phyloP scores from a whole-genome alignment of 2,888 invertebrate species.

The Mimumesa dahlbomi region DNA sequence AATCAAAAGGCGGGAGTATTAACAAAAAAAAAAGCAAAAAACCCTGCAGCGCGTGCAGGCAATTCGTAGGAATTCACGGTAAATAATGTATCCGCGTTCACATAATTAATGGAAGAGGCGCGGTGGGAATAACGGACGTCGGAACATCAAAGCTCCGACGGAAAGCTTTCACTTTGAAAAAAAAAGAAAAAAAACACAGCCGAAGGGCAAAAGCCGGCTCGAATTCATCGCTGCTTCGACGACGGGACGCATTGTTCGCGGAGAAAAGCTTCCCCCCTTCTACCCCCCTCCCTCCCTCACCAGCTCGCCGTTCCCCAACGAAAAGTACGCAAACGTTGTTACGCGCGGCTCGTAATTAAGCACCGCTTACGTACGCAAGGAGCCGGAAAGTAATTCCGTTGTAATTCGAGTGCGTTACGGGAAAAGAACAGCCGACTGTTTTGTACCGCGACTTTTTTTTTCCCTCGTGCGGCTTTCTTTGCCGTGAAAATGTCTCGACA shows the following conservation, averaged over 20 bases:
- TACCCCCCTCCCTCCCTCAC: too few relatives aligned
- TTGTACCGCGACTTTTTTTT: too few relatives aligned
- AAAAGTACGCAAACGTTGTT: constrained; percentile 14
- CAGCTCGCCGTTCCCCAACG: too few relatives aligned
- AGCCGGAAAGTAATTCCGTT: neutral
- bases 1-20: too few relatives aligned
- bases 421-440: too few relatives aligned
- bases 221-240: neutral
- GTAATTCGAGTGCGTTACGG: too few relatives aligned
- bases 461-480: too few relatives aligned
- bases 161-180: too few relatives aligned
- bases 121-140: neutral
- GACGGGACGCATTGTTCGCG: constrained; percentile 3
- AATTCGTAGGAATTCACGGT: too few relatives aligned
- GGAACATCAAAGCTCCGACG: neutral
- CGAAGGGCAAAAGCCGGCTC: neutral
- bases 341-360: constrained; percentile 13
- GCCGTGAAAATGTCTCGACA: neutral
- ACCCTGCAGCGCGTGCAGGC: too few relatives aligned
- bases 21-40: too few relatives aligned
- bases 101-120: constrained; percentile 2
- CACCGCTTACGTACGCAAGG: constrained; percentile 1
- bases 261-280: constrained; percentile 11
- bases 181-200: neutral
- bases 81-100: too few relatives aligned